A percentile compares a stretch with the other conserved stretches of the same genome.
Conservation (phyloP, 2,113 vertebrate species). For the Caranx ignobilis region DNA sequence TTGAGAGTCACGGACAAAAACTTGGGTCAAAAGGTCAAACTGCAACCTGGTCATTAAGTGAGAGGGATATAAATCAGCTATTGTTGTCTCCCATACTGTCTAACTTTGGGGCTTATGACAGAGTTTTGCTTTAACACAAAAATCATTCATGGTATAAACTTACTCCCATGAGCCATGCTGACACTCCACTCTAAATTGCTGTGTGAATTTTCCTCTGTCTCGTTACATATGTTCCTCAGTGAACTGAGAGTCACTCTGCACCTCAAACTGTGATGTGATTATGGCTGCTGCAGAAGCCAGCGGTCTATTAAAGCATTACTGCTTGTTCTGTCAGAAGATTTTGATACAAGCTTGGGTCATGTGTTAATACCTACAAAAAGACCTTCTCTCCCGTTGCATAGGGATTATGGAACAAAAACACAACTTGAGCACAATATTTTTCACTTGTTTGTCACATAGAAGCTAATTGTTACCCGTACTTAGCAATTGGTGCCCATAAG, state of each 20-base stretch:
- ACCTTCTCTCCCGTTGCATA: background rate
- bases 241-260: background rate
- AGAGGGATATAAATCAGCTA: constrained; percentile 58
- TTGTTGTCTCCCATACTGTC: constrained; percentile 53
- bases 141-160: background rate
- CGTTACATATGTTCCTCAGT: background rate
- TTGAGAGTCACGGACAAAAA: constrained; percentile 48
- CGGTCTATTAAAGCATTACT: background rate
- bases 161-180: background rate
- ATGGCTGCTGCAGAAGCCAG: background rate
- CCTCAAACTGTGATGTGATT: background rate
- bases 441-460: background rate
- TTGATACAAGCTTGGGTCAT: background rate
- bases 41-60: constrained; percentile 44
- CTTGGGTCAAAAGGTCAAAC: constrained; percentile 54
- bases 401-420: background rate
- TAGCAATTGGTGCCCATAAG: background rate
- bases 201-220: background rate
- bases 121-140: background rate
- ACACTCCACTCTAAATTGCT: background rate
- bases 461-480: background rate
- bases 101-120: constrained; percentile 17
- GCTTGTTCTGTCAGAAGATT: background rate
- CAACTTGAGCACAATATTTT: background rate
- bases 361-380: background rate